Evolutionary conservation across 2,113 vertebrate species (phyloP), one percentile per base, ranked within the genome.

Genomic region (Chinchilla lanigera): DNA sequence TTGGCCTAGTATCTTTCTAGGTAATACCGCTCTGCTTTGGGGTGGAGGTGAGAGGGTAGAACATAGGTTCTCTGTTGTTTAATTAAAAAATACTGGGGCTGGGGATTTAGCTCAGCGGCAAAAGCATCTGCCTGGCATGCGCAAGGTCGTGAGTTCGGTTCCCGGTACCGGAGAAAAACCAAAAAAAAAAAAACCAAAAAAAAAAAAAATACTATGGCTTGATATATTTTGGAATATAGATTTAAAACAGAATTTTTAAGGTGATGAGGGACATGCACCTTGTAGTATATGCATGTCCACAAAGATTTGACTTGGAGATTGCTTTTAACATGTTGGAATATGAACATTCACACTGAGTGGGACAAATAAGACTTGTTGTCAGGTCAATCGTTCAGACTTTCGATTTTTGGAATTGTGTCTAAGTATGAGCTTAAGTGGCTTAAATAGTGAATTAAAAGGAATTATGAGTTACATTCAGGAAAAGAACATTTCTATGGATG

Each of bases 31-130:
- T 89, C 0, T 56, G 12, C 54, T 19, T 73, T 80, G 77, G 30
- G 30, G 30, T 30, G 47, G 56, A 33, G 30, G 33, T 35, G 67
- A 81, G 8, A 71, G 26, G 2, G 20, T 71, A 6, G 24, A 60
- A 78, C 69, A 41, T 1, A 83, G 19, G 16, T 54, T 35, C 4
- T 10, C 8, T 33, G 3, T 86, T 77, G 41, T 96, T 90, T 13
- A 60, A 75, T 35, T 90, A 81, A 77, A 83, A 90, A 89, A 80
- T 81, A 73, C 50, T 47, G n/a, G n/a, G n/a, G n/a, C n/a, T n/a
- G n/a, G n/a, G n/a, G n/a, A n/a, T n/a, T n/a, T n/a, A n/a, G n/a
- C n/a, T n/a, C n/a, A n/a, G n/a, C n/a, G n/a, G n/a, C n/a, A n/a
- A n/a, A n/a, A n/a, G n/a, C n/a, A n/a, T n/a, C n/a, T n/a, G n/a